These are phyloP conservation scores for Drosophila falleni DNA, from an alignment of 2,888 invertebrate species.

Conservation along the genomic window DNA sequence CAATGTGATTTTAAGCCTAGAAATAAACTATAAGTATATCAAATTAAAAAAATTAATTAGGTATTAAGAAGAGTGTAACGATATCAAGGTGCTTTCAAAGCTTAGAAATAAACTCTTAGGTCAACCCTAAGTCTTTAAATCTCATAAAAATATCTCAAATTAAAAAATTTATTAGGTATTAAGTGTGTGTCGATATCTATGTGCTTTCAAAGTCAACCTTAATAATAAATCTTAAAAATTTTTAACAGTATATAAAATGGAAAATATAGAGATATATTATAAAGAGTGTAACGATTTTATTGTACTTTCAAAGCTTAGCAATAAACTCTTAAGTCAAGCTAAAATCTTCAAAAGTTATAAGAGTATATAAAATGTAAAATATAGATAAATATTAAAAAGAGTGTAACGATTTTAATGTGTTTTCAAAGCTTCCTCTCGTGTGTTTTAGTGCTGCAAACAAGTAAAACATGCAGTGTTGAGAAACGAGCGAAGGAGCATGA, in stretches of 20 bases:
- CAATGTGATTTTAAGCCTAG: neutral
- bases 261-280: too few species aligned
- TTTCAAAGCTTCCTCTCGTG: neutral
- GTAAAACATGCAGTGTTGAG: slow-evolving; percentile 10
- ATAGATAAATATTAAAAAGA: too few species aligned
- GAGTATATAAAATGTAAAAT: too few species aligned
- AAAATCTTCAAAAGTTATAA: neutral
- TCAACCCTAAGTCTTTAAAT: too few species aligned
- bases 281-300: too few species aligned
- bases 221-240: too few species aligned
- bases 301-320: neutral
- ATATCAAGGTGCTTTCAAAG: neutral
- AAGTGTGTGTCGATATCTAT: too few species aligned
- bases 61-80: neutral
- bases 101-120: neutral
- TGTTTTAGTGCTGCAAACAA: slow-evolving; percentile 4
- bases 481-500: neutral
- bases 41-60: too few species aligned
- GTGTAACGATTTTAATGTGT: neutral
- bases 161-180: too few species aligned
- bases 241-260: too few species aligned
- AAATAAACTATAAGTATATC: neutral
- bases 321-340: neutral
- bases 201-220: too few species aligned
- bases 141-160: too few species aligned